These are phyloP conservation scores for Megatriorchis doriae DNA, from an alignment of 2,113 vertebrate species.

Conservation along the genomic window DNA sequence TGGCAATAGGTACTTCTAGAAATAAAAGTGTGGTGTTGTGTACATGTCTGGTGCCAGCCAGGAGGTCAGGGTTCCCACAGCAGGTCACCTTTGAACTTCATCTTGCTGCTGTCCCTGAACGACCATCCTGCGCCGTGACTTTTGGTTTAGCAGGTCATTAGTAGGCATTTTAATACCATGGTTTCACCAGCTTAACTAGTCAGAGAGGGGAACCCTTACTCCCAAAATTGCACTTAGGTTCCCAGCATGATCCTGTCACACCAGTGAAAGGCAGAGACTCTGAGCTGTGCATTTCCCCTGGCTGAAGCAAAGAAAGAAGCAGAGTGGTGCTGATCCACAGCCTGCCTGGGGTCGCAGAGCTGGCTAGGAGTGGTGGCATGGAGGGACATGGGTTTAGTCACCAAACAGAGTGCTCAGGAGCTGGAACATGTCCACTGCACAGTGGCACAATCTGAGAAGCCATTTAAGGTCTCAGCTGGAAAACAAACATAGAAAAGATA, in stretches of 20 bases:
- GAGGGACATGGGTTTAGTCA: neutral
- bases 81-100: neutral
- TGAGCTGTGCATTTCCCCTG: rapidly evolving
- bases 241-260: neutral
- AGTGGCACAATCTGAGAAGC: neutral
- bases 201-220: neutral
- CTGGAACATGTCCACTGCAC: neutral
- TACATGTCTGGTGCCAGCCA: neutral
- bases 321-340: neutral
- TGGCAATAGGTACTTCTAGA: neutral
- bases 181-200: neutral
- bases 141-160: neutral
- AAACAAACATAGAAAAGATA: constrained; percentile 10
- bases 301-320: neutral
- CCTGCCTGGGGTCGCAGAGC: neutral
- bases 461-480: constrained; percentile 24
- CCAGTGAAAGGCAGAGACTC: neutral
- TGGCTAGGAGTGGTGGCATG: neutral
- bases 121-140: rapidly evolving
- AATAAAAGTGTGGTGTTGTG: neutral
- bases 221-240: neutral
- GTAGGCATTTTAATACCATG: neutral
- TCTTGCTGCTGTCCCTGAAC: neutral
- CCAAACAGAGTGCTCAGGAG: neutral
- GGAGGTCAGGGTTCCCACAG: neutral